Evolutionary conservation across 2,797 vertebrate species (phyloP), one percentile per base, ranked within the genome.

Genomic region (Apogon talboti): DNA sequence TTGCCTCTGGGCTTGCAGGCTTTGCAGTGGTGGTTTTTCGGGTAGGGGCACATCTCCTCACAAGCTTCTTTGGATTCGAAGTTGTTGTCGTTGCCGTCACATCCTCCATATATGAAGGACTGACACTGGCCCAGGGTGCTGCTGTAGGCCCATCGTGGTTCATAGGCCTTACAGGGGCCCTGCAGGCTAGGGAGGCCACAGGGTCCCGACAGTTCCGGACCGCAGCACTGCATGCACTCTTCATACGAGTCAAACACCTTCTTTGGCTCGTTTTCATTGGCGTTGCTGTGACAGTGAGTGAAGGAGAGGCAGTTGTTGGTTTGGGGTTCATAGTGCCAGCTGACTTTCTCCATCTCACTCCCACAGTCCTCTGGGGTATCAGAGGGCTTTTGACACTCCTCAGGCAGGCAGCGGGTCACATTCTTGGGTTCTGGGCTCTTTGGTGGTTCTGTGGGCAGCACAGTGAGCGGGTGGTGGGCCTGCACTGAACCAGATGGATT

Each of bases 11-110:
- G 95, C 45, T 95, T 97, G 87, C 98, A 99, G 4, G 93, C 91
- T 69, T 95, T 96, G 88, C 98, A 99, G 69, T 91, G 92, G 1
- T 93, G 95, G 87, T 93, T 94, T 79, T 93, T 95, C 0, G 95
- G 97, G 84, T 95, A 95, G 1, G 98, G 98, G 46, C 98, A 99
- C 66, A 91, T 93, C 68, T 98, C 96, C 77, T 98, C 96, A 0
- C 98, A 99, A 33, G 94, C 92, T 78, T 98, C 96, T 3, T 95
- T 94, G 62, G 96, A 98, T 74, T 96, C 95, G 58, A 99, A 99
- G 91, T 99, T 99, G 93, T 99, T 99, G 54, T 95, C 92, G 0
- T 99, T 99, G 63, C 98, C 98, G 2, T 94, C 96, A 0, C 98
- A 99, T 14, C 98, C 98, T 0, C 98, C 96, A 0, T 97, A 99